Conservation (phyloP, 1,140 invertebrate species). For the Pachypeltis micranthus region DNA sequence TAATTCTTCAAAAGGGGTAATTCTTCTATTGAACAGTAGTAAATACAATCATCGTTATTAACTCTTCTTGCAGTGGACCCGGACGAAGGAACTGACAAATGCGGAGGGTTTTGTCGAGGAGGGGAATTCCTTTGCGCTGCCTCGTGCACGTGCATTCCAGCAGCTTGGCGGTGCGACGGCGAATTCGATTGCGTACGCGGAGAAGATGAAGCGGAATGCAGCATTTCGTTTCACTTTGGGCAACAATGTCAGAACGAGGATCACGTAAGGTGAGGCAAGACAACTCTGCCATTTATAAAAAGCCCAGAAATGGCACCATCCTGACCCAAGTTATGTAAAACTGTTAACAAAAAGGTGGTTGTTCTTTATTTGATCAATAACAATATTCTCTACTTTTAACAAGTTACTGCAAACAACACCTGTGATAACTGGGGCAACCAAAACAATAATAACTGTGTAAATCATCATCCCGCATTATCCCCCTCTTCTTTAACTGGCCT, state of each 20-base stretch:
- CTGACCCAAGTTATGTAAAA: not conserved
- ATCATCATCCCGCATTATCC: too few relatives aligned
- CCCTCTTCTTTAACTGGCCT: too few relatives aligned
- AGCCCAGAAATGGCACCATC: not conserved
- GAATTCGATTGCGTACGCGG: conserved; percentile 48
- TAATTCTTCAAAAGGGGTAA: too few relatives aligned
- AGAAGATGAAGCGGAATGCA: conserved; percentile 55
- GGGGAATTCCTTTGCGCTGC: conserved; percentile 42
- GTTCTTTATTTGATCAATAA: not conserved
- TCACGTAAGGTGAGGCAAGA: conserved; percentile 23
- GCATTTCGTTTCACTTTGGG: conserved; percentile 28
- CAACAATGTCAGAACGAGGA: conserved; percentile 32
- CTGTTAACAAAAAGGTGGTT: not conserved
- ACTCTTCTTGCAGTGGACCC: conserved; percentile 27
- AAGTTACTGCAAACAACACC: too few relatives aligned
- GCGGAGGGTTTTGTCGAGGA: conserved; percentile 37
- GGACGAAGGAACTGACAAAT: conserved; percentile 34
- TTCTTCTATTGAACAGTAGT: too few relatives aligned
- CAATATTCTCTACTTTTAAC: not conserved
- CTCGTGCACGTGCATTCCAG: conserved; percentile 48
- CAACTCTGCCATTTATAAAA: too few relatives aligned
- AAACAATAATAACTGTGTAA: too few relatives aligned
- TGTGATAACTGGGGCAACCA: too few relatives aligned
- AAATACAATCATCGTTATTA: too few relatives aligned
- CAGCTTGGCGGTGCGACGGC: conserved; percentile 46